These are phyloP conservation scores for Gymnocypris eckloni DNA, from an alignment of 2,797 vertebrate species.

Conservation along the genomic window DNA sequence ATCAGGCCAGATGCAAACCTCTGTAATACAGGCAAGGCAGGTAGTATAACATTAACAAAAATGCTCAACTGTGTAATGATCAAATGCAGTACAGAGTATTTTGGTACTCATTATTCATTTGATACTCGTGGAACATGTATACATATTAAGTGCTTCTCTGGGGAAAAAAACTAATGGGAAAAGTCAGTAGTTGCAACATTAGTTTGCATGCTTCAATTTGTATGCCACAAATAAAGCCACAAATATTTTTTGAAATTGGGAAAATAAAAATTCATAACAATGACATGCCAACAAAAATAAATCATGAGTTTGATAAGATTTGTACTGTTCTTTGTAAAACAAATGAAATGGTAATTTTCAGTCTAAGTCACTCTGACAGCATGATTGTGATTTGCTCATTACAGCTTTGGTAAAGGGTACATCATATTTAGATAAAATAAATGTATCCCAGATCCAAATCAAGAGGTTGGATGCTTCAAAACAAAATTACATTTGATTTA, in stretches of 20 bases:
- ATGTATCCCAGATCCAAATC: not conserved
- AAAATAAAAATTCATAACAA: not conserved
- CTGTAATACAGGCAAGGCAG: not conserved
- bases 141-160: slow-evolving; percentile 2
- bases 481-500: not conserved
- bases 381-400: not conserved
- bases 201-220: slow-evolving; percentile 29
- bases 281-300: not conserved
- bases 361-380: not conserved
- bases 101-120: not conserved
- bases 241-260: not conserved
- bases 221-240: not conserved
- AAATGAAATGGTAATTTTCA: not conserved
- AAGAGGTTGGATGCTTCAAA: not conserved
- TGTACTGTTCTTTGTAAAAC: not conserved
- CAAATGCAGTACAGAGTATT: not conserved
- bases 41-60: slow-evolving; percentile 5
- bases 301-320: not conserved
- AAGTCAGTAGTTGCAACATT: not conserved
- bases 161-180: not conserved
- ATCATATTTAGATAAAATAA: not conserved
- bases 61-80: not conserved
- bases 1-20: not conserved
- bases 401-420: not conserved
- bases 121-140: slow-evolving; percentile 1